These are phyloP conservation scores for Microtus oregoni DNA, from an alignment of 2,113 vertebrate species.

Conservation along the genomic window DNA sequence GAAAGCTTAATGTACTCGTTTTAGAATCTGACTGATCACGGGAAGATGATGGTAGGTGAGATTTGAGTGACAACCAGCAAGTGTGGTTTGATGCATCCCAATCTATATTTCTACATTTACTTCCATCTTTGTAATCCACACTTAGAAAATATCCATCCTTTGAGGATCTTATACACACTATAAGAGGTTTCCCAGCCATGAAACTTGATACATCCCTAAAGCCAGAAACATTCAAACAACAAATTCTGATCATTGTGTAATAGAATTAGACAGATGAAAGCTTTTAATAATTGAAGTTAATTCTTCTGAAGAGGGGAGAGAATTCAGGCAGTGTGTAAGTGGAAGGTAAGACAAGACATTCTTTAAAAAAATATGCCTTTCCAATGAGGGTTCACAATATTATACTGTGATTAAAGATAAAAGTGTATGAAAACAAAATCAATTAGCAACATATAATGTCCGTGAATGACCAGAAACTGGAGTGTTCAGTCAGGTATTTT, in stretches of 20 bases:
- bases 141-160: not conserved
- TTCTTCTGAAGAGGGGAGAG: not conserved
- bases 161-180: not conserved
- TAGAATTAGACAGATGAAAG: slow-evolving; percentile 31
- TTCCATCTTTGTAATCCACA: not conserved
- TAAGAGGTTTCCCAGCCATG: not conserved
- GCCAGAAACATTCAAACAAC: not conserved
- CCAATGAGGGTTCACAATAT: not conserved
- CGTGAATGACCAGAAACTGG: not conserved
- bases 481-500: not conserved
- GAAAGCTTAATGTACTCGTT: not conserved
- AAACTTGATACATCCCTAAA: not conserved
- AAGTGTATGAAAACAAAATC: not conserved
- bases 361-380: not conserved
- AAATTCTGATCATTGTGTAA: not conserved
- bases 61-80: not conserved
- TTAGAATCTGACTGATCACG: slow-evolving; percentile 12
- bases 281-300: slow-evolving; percentile 43
- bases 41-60: not conserved
- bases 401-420: slow-evolving; percentile 29
- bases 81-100: not conserved
- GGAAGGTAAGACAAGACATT: not conserved
- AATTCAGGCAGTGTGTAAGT: not conserved
- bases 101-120: not conserved
- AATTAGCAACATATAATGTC: slow-evolving; percentile 27